Evolutionary conservation across 2,888 invertebrate genomes (phyloP).

Genomic region (Dryadula phaetusa): DNA sequence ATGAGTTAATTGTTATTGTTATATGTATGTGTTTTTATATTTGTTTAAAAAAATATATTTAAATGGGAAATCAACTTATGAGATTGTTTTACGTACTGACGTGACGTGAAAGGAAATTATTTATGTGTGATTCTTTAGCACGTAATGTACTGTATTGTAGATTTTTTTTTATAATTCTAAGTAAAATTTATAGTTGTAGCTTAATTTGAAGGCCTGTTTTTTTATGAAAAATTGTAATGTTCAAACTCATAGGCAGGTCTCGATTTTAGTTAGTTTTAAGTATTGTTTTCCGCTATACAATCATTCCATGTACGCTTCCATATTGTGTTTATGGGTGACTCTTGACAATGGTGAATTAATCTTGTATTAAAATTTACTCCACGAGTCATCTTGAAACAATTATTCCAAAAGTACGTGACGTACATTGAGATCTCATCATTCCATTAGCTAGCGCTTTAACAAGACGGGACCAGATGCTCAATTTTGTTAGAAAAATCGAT

Average conservation of each 20-base stretch:
- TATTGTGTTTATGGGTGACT: conserved; percentile 37
- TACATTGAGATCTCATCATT: conserved; percentile 80
- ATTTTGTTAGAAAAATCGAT: conserved; percentile 58
- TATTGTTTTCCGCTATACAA: conserved; percentile 58
- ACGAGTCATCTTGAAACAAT: conserved; percentile 8
- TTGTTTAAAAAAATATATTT: conserved; percentile 71
- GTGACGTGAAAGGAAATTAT: conserved; percentile 76
- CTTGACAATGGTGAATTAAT: conserved; percentile 2
- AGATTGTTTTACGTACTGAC: conserved; percentile 75
- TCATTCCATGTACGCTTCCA: conserved; percentile 80
- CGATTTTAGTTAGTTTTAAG: conserved; percentile 57
- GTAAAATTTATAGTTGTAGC: conserved; percentile 50
- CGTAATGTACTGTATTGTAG: conserved; percentile 67
- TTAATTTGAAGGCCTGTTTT: conserved; percentile 52
- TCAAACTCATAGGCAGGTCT: conserved; percentile 57
- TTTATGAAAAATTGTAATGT: conserved; percentile 38
- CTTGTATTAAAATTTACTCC: conserved; percentile 1
- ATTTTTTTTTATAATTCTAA: conserved; percentile 60
- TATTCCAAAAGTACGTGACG: conserved; percentile 47
- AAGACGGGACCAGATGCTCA: conserved; percentile 69
- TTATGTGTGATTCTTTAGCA: conserved; percentile 82
- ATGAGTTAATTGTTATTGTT: conserved; percentile 72
- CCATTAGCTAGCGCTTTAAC: conserved; percentile 73
- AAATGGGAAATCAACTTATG: conserved; percentile 62
- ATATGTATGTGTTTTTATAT: conserved; percentile 67